Base-by-base conservation (phyloP, 2,113 vertebrate species). In the Cyanoderma ruficeps region DNA sequence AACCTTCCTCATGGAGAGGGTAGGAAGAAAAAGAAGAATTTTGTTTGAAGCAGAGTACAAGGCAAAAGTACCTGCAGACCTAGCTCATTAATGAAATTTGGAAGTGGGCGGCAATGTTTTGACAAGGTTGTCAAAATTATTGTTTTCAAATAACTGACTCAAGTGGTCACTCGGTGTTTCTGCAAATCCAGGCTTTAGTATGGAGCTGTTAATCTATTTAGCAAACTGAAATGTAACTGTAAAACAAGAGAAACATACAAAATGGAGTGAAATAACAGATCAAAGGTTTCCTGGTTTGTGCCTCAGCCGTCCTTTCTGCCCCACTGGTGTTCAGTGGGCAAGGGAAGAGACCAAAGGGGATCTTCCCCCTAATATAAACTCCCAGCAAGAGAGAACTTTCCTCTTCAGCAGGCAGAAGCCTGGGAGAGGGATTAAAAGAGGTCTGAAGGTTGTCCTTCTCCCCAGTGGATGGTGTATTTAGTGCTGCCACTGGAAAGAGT, bases 1-100 rank as follows among this genome's bases (percentile, higher is more conserved):
- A 76, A 30, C 8, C 5, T 71, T 42, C n/a, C 7, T 35, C 0
- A 0, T 30, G 18, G 50, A 77, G 21, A 27, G 4, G 2, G 39
- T 17, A 63, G 44, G n/a, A 71, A 52, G 23, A 42, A 27, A 77
- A 91, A 31, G 11, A 65, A 2, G 22, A 76, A 21, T 85, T 93
- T 64, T 82, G 5, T 61, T 57, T 39, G 53, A 64, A 83, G 67
- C 49, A 65, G 63, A 55, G 57, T 25, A 15, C 14, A 63, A 71
- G 64, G 39, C 41, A 30, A 15, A 57, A 49, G 30, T 65, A 33
- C 35, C 55, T 67, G 27, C 15, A 72, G 76, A 72, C 25, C 13
- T 31, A 47, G 47, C 16, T 87, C 33, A 11, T 53, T 56, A 59
- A 31, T 70, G 33, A 63, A 14, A 56, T 47, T 55, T 47, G 46